A percentile compares a stretch with the other conserved stretches of the same genome.
These are phyloP conservation scores for Chunga burmeisteri DNA, from an alignment of 2,113 vertebrate species.

Conservation along the genomic window DNA sequence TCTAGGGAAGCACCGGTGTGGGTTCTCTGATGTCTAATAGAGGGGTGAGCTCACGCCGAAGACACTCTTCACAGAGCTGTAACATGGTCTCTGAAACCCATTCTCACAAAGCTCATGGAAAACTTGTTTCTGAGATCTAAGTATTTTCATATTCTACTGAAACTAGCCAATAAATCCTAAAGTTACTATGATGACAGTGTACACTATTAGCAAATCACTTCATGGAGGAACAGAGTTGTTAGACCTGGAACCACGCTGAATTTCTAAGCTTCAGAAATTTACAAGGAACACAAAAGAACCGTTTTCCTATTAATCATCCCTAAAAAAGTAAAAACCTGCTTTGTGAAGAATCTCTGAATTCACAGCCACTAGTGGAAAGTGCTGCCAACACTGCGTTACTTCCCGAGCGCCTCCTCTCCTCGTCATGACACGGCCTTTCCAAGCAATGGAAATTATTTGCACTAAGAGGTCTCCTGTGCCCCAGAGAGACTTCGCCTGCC, in stretches of 20 bases:
- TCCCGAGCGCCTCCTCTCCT: neutral
- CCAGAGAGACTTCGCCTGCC: accelerated
- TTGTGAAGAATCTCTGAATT: neutral
- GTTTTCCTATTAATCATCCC: neutral
- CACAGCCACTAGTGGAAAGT: neutral
- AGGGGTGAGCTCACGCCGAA: neutral
- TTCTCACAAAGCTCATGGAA: neutral
- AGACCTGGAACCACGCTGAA: neutral
- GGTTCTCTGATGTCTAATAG: neutral
- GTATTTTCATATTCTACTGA: neutral
- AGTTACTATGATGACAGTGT: neutral
- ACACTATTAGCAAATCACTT: neutral
- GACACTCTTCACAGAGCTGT: neutral
- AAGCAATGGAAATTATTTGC: neutral
- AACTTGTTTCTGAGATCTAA: neutral
- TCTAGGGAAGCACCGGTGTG: accelerated
- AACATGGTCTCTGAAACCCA: neutral
- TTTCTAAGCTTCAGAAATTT: neutral
- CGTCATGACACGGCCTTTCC: neutral
- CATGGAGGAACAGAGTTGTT: neutral
- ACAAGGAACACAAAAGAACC: neutral
- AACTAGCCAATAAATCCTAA: neutral
- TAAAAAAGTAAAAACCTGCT: neutral
- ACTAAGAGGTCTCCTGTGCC: neutral
- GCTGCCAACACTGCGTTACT: neutral